These are phyloP conservation scores for Leucosticte australis DNA, from an alignment of 2,113 vertebrate genomes.

Conservation along the genomic window DNA sequence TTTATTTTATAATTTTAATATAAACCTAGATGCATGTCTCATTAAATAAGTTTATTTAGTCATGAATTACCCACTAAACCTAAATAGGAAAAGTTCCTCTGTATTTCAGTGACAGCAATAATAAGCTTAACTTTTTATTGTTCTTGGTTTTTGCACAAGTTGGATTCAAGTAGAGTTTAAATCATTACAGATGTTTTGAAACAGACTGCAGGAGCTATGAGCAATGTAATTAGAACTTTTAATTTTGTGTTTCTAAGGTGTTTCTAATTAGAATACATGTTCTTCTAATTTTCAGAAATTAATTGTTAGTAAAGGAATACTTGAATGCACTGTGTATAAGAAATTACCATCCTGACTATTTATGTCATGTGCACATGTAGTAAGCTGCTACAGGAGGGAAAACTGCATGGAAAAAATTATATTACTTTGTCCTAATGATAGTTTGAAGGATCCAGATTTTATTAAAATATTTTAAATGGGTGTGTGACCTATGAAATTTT, in stretches of 20 bases:
- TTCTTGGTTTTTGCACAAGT: neutral
- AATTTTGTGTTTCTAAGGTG: neutral
- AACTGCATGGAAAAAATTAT: neutral
- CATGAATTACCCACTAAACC: neutral
- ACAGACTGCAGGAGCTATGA: neutral
- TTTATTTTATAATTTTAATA: neutral
- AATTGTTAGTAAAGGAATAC: neutral
- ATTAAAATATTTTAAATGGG: neutral
- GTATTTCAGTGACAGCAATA: neutral
- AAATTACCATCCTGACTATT: neutral
- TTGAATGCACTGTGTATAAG: neutral
- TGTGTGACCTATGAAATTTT: neutral
- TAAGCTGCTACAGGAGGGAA: neutral
- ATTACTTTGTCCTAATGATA: neutral
- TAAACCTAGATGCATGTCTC: neutral
- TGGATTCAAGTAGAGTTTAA: neutral
- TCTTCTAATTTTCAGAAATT: neutral
- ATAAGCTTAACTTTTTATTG: neutral
- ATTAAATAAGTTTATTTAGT: neutral
- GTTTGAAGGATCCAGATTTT: neutral
- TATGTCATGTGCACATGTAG: neutral
- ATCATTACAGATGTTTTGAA: constrained; percentile 4
- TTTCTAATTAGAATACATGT: neutral
- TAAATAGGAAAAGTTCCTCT: neutral
- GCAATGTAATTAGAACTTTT: neutral